Evolutionary conservation across 2,797 vertebrate genomes (phyloP).

Genomic region (Platalea minor): DNA sequence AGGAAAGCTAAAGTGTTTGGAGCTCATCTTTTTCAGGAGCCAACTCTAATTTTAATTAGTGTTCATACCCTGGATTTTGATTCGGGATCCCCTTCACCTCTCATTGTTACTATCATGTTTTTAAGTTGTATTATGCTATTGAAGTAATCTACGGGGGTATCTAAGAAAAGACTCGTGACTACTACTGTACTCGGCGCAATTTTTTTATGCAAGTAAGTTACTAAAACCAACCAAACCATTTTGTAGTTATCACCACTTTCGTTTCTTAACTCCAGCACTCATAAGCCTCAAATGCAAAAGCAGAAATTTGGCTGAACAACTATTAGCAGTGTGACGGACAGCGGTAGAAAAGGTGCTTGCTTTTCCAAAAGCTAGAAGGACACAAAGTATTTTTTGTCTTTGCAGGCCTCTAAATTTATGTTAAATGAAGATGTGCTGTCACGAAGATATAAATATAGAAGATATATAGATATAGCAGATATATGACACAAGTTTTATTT

Average conservation of each 20-base stretch:
- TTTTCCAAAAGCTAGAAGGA: not conserved
- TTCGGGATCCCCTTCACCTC: not conserved
- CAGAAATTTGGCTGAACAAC: not conserved
- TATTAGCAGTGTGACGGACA: not conserved
- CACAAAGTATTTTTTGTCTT: not conserved
- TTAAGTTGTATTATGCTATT: not conserved
- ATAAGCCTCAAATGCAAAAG: not conserved
- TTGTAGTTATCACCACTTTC: not conserved
- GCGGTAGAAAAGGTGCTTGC: not conserved
- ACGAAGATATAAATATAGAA: not conserved
- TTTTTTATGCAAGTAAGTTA: not conserved
- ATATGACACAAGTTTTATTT: not conserved
- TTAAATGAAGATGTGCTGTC: not conserved
- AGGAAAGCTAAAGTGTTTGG: not conserved
- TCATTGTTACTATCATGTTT: not conserved
- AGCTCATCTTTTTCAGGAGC: not conserved
- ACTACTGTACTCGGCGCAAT: fast-evolving
- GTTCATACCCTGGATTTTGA: not conserved
- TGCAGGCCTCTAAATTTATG: not conserved
- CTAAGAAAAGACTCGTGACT: not conserved
- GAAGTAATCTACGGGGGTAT: not conserved
- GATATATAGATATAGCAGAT: not conserved
- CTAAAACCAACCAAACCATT: not conserved
- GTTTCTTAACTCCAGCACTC: not conserved
- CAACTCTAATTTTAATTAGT: not conserved